These are phyloP conservation scores for Muscicapa adusta DNA, from an alignment of 2,113 vertebrate genomes.

Conservation along the genomic window DNA sequence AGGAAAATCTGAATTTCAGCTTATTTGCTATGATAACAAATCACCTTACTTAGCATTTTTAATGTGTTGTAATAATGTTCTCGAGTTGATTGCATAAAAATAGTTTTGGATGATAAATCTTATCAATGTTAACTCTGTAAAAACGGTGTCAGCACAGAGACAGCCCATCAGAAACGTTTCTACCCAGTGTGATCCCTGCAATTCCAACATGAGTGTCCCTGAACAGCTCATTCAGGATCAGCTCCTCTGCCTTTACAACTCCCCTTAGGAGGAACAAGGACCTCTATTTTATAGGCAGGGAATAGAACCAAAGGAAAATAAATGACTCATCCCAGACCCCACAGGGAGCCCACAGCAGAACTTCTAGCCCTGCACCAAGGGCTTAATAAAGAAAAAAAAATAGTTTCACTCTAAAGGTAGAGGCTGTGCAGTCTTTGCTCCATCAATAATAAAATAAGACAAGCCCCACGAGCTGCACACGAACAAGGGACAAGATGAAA, in stretches of 20 bases:
- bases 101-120: not conserved
- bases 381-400: not conserved
- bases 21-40: fast-evolving
- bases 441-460: not conserved
- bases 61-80: fast-evolving
- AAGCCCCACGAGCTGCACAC: not conserved
- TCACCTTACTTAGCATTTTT: not conserved
- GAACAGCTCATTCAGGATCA: not conserved
- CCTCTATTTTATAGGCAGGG: not conserved
- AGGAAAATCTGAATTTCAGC: not conserved
- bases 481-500: not conserved
- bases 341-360: not conserved
- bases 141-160: not conserved
- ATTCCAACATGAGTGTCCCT: not conserved
- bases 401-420: not conserved
- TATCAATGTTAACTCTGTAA: not conserved
- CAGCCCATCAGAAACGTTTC: not conserved
- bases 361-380: not conserved
- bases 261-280: not conserved
- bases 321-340: not conserved
- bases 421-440: not conserved
- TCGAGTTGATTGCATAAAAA: not conserved
- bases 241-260: not conserved
- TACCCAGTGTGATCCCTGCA: not conserved
- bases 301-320: not conserved